Evolutionary conservation across 2,113 vertebrate genomes (phyloP), one percentile per base, ranked within the genome.

Genomic region (Oncorhynchus kisutch): DNA sequence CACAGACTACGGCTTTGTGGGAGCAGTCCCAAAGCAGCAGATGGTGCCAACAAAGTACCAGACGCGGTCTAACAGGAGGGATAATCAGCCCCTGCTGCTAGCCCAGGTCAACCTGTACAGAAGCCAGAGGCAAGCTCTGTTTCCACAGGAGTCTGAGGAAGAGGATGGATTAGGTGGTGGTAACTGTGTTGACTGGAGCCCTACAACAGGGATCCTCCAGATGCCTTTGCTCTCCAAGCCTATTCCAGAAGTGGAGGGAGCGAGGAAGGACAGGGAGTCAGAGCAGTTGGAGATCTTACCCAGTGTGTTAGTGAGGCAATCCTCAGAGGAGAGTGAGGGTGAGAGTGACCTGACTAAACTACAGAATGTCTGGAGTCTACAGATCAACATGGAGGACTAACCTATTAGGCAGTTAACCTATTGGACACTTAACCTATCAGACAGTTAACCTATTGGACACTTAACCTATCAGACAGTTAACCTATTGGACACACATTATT

Each of bases 181-280:
- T 9, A 45, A n/a, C 45, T 70, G 68, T 49, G 39, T 70, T 49
- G 68, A 70, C 68, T 70, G 68, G 68, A 49, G 45, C 68, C 68
- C 68, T 49, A n/a, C 45, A 18, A 51, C 68, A 31, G 29, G 68
- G 45, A 49, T 24, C 20, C 68, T 70, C 5, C 68, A 48, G n/a
- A 18, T 70, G 6, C 34, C 68, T 12, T 22, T 70, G 34, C 20
- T 70, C 9, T 22, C 45, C 3, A 24, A 22, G n/a, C 3, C 29
- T 20, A 13, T 29, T 27, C 18, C 5, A 22, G 29, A 70, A 20
- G 68, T 13, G 22, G 45, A 48, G n/a, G 45, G 2, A 34, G 67
- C 20, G 34, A 39, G 34, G n/a, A 31, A 24, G 24, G 65, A 29
- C n/a, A 67, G 8, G 12, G 25, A 67, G 11, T 20, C 34, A 70